Evolutionary conservation across 2,797 vertebrate genomes (phyloP).

Genomic region (Sebastes melanostomus): DNA sequence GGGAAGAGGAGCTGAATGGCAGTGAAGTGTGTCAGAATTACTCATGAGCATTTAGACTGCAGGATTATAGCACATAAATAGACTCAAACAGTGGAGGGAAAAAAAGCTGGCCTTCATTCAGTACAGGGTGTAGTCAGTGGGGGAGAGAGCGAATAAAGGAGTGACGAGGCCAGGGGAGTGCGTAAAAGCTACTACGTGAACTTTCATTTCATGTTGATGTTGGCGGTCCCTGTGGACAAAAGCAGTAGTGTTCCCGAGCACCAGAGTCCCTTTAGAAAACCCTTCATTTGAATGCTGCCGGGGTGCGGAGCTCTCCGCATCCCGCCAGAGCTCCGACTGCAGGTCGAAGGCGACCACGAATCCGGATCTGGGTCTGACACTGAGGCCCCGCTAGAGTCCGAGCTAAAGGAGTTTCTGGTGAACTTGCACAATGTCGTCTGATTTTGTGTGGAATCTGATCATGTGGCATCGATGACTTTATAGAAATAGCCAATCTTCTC

Average conservation of each 20-base stretch:
- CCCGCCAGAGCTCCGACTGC: too few species aligned
- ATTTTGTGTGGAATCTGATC: too few species aligned
- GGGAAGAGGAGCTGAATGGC: conserved; percentile 14
- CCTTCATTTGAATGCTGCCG: background rate
- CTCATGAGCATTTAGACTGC: conserved; percentile 6
- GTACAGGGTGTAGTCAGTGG: background rate
- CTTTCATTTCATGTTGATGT: background rate
- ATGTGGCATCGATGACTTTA: too few species aligned
- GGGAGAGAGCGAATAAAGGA: background rate
- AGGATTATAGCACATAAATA: background rate
- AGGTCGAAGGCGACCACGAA: too few species aligned
- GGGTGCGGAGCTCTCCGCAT: too few species aligned
- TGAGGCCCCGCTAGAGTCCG: too few species aligned
- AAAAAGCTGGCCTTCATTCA: background rate
- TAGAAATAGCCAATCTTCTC: too few species aligned
- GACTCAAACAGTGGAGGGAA: background rate
- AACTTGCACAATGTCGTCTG: too few species aligned
- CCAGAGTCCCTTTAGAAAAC: background rate
- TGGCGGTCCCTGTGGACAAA: background rate
- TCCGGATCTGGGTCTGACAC: too few species aligned
- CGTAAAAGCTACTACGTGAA: background rate
- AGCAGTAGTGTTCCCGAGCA: background rate
- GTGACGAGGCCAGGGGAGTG: background rate
- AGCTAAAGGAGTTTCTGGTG: too few species aligned
- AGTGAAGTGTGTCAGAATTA: conserved; percentile 8